A percentile compares a stretch with the other conserved stretches of the same genome.
These are phyloP conservation scores for Podarcis lilfordi DNA, from an alignment of 2,797 vertebrate species.

Conservation along the genomic window DNA sequence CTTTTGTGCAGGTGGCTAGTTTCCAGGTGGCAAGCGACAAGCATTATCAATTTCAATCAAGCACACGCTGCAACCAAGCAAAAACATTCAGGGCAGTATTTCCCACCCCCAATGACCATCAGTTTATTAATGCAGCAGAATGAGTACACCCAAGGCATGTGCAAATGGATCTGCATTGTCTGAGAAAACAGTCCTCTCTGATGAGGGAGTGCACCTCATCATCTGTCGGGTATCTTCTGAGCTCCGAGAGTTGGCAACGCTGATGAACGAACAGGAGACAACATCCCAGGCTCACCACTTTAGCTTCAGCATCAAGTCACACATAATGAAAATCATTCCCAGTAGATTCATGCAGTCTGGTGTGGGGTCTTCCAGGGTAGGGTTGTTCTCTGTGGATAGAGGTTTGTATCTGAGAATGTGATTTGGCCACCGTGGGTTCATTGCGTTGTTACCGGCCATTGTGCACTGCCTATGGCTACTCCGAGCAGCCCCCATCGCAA, in stretches of 20 bases:
- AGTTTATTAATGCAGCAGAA: slow-evolving; percentile 11
- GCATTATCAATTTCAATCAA: too few relatives aligned
- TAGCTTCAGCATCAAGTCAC: slow-evolving; percentile 93
- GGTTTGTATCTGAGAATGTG: slow-evolving; percentile 92
- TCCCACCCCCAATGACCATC: background rate
- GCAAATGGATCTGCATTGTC: background rate
- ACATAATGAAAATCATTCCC: slow-evolving; percentile 99
- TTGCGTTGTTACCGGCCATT: slow-evolving; percentile 86
- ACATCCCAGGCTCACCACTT: slow-evolving; percentile 98
- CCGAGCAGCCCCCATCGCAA: background rate
- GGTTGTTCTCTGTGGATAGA: slow-evolving; percentile 89
- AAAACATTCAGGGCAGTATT: too few relatives aligned
- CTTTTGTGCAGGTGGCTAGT: too few relatives aligned
- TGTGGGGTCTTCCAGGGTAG: slow-evolving; percentile 93
- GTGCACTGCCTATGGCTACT: background rate
- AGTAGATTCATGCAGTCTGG: slow-evolving; percentile 97
- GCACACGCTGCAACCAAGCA: too few relatives aligned
- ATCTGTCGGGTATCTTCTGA: slow-evolving; percentile 98
- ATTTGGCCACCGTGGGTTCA: slow-evolving; percentile 85
- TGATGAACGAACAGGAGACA: slow-evolving; percentile 96
- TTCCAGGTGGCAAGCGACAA: too few relatives aligned
- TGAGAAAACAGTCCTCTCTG: slow-evolving; percentile 21
- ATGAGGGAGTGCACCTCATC: slow-evolving; percentile 81
- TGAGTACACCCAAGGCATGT: background rate
- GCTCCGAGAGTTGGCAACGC: slow-evolving; percentile 95